phyloP scores from a whole-genome alignment of 2,113 vertebrate genomes.

The Pedionomus torquatus region DNA sequence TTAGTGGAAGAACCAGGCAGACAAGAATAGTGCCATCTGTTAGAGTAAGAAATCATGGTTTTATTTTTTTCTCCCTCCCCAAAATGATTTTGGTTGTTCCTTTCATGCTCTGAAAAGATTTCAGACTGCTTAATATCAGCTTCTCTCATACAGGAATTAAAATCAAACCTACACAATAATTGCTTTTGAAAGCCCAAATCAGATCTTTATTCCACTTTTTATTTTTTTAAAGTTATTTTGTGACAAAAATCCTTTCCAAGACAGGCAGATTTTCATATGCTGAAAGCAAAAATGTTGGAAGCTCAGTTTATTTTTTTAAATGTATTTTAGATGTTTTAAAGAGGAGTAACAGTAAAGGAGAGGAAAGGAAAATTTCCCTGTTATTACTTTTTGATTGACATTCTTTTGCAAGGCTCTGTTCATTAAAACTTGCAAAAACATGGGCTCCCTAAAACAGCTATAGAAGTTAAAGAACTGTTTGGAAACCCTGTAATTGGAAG shows the following conservation, averaged over 20 bases:
- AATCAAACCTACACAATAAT: not conserved
- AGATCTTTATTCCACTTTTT: not conserved
- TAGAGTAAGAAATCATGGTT: not conserved
- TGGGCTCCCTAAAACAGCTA: not conserved
- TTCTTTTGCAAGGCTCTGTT: not conserved
- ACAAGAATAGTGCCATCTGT: not conserved
- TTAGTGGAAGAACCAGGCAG: not conserved
- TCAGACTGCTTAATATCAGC: not conserved
- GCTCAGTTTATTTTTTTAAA: not conserved
- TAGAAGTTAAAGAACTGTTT: not conserved
- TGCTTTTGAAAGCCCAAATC: not conserved
- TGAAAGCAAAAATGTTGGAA: not conserved
- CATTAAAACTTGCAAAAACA: not conserved
- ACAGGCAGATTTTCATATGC: not conserved
- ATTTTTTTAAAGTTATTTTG: not conserved
- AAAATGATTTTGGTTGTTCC: not conserved
- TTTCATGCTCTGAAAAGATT: not conserved
- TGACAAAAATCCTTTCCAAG: not conserved
- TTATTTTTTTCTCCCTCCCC: not conserved
- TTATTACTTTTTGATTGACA: not conserved
- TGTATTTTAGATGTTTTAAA: not conserved
- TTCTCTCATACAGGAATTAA: not conserved
- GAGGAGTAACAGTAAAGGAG: not conserved
- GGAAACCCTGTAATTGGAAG: constrained; percentile 41
- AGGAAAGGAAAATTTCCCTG: not conserved